Conservation (phyloP, 1,140 invertebrate species). For the Periplaneta americana region DNA sequence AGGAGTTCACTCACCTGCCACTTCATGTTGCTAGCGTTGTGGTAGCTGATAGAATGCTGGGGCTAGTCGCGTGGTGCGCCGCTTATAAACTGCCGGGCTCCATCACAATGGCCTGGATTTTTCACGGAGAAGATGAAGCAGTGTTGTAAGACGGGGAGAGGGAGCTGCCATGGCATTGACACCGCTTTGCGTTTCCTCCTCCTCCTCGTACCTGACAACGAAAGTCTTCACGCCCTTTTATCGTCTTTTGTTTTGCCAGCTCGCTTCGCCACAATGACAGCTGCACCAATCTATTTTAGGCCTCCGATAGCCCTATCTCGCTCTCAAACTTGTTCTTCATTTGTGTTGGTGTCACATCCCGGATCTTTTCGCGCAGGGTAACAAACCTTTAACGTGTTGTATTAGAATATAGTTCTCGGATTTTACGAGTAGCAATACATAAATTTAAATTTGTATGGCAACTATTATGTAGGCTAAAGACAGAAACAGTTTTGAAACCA, state of each 20-base stretch:
- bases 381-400: too few species aligned
- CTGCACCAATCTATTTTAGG: not conserved
- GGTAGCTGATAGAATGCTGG: not conserved
- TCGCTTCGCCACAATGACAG: not conserved
- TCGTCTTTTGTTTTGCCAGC: not conserved
- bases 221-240: not conserved
- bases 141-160: not conserved
- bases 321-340: too few species aligned
- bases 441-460: too few species aligned
- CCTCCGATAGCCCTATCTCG: too few species aligned
- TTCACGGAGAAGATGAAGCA: not conserved
- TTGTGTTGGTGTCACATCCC: too few species aligned
- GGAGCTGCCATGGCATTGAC: not conserved
- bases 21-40: constrained; percentile 1
- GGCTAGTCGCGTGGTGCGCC: not conserved
- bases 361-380: not conserved
- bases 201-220: not conserved
- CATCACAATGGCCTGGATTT: constrained; percentile 6
- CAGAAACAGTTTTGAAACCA: too few species aligned
- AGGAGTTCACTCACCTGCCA: not conserved
- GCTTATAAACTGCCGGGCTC: not conserved
- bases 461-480: too few species aligned
- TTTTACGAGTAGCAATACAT: too few species aligned
- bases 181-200: too few species aligned
- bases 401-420: too few species aligned